Conservation (phyloP, 2,797 vertebrate species). For the Avahi laniger region DNA sequence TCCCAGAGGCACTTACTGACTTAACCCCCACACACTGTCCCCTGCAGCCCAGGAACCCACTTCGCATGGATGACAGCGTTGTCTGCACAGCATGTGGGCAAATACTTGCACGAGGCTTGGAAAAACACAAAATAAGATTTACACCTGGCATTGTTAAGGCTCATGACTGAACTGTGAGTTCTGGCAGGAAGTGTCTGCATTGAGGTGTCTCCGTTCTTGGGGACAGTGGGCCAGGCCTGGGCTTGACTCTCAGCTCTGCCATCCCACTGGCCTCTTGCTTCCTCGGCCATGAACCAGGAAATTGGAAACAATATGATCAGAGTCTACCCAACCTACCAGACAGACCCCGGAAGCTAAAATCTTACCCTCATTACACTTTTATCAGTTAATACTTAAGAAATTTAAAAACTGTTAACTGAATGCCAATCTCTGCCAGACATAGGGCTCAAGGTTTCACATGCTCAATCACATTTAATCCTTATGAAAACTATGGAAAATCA, state of each 20-base stretch:
- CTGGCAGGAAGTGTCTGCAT: not conserved
- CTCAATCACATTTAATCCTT: not conserved
- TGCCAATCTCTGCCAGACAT: not conserved
- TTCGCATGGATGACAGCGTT: not conserved
- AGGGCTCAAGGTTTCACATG: not conserved
- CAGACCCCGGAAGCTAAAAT: not conserved
- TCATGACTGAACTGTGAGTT: not conserved
- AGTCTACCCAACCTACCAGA: not conserved
- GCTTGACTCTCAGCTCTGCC: not conserved
- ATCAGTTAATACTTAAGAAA: not conserved
- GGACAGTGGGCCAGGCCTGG: not conserved
- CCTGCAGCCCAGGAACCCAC: not conserved
- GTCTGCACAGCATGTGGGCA: not conserved
- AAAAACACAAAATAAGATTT: not conserved
- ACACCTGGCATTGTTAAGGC: not conserved
- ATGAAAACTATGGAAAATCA: not conserved
- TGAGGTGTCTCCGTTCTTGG: not conserved
- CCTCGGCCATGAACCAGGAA: not conserved
- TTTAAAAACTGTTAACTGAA: not conserved
- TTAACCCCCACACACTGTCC: rapidly evolving
- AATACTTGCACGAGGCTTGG: not conserved
- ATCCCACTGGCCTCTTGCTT: not conserved
- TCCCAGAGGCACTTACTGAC: not conserved
- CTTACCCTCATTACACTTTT: not conserved
- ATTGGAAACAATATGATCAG: not conserved